These are phyloP conservation scores for Paramisgurnus dabryanus DNA, from an alignment of 2,113 vertebrate species.

Conservation along the genomic window DNA sequence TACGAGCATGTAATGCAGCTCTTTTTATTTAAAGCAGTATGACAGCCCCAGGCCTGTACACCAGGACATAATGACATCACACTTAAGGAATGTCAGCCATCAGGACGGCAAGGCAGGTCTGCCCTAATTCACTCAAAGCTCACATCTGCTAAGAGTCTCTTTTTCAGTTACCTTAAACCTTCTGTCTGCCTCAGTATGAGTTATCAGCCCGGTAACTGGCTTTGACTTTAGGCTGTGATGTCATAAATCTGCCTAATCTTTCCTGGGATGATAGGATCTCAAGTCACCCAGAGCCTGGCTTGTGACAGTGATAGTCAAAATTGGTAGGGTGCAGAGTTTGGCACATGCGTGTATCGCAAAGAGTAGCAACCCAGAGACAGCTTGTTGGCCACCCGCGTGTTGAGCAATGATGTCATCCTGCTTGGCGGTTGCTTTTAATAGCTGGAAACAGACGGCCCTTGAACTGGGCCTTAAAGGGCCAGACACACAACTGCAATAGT, in stretches of 20 bases:
- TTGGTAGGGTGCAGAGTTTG: constrained; percentile 24
- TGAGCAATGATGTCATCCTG: constrained; percentile 75
- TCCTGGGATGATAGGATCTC: constrained; percentile 13
- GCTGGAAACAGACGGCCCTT: constrained; percentile 69
- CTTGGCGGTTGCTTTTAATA: constrained; percentile 78
- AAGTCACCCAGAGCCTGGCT: neutral
- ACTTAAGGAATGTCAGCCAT: constrained; percentile 15
- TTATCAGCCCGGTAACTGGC: neutral
- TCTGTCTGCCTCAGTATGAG: neutral
- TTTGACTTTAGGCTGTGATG: neutral
- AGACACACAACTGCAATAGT: constrained; percentile 52
- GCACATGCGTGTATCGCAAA: constrained; percentile 33
- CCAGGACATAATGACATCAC: constrained; percentile 26
- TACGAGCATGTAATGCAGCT: neutral
- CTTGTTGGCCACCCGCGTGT: constrained; percentile 53
- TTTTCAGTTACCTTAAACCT: neutral
- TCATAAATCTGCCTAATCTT: neutral
- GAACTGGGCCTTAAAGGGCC: constrained; percentile 72
- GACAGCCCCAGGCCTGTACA: neutral
- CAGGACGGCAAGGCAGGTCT: neutral
- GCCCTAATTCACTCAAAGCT: constrained; percentile 15
- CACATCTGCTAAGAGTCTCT: neutral
- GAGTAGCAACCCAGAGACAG: constrained; percentile 35
- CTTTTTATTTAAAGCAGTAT: neutral
- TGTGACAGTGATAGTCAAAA: constrained; percentile 34